These are phyloP conservation scores for Spodoptera frugiperda DNA, from an alignment of 1,140 invertebrate genomes.

Conservation along the genomic window DNA sequence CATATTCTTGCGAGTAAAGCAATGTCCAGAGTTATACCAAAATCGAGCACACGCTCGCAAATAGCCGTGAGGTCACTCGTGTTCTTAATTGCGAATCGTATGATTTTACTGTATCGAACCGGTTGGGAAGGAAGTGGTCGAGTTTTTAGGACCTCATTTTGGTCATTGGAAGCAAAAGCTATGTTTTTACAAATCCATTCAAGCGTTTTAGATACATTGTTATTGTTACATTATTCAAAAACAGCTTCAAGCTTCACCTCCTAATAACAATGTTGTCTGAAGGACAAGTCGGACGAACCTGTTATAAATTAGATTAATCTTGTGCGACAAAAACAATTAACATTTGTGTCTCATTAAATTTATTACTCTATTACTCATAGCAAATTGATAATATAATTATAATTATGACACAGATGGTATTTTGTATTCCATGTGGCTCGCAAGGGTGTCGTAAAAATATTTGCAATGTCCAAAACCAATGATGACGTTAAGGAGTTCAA, in stretches of 20 bases:
- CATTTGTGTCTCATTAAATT: constrained; percentile 28
- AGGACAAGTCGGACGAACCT: not conserved
- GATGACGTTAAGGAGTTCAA: constrained; percentile 31
- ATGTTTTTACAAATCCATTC: too few relatives aligned
- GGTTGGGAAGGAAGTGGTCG: constrained; percentile 36
- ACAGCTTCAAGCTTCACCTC: not conserved
- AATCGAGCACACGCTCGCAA: constrained; percentile 29
- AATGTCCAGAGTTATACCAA: constrained; percentile 38
- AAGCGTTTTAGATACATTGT: too few relatives aligned
- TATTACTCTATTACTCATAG: constrained; percentile 20
- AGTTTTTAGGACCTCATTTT: constrained; percentile 23
- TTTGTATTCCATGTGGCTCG: constrained; percentile 18
- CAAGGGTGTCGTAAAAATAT: not conserved
- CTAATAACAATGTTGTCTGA: not conserved
- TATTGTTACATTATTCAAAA: not conserved
- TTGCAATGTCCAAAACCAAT: constrained; percentile 4
- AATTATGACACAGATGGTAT: not conserved
- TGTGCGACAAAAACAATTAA: constrained; percentile 6
- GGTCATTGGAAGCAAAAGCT: not conserved
- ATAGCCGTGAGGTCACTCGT: constrained; percentile 33
- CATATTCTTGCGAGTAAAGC: constrained; percentile 11
- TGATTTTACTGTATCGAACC: constrained; percentile 43
- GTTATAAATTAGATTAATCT: constrained; percentile 9
- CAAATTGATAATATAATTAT: not conserved
- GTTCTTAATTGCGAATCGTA: constrained; percentile 37